Evolutionary conservation across 2,113 vertebrate species (phyloP), one percentile per base, ranked within the genome.

Genomic region (Azemiops feae): DNA sequence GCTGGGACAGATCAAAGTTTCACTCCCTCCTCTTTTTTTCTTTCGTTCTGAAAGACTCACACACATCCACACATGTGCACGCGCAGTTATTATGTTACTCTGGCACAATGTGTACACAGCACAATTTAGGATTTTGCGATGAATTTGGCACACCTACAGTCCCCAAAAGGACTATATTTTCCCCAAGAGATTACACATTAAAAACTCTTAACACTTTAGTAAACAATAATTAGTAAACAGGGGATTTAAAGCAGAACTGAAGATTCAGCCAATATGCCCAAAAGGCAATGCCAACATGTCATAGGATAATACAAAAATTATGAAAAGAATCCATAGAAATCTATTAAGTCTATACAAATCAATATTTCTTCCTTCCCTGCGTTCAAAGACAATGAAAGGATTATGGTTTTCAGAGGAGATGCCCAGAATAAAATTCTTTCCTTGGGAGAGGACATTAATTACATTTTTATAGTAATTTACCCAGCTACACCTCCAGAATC

Each of bases 191-290:
- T 96, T 94, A 39, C 94, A 95, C 93, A 96, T 97, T 94, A 89
- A 96, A 85, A 25, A 11, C 50, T 1, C 60, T 97, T 97, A 97
- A 97, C 97, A 94, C 96, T 91, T 96, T 92, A 22, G 0, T 89
- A 93, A 22, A 0, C 0, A 34, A 69, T 0, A 1, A 90, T 91
- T 20, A 0, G 0, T 43, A 12, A 34, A 34, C 4, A 18, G 7
- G 92, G 55, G 39, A 34, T 34, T 58, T 8, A 69, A 81, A 85
- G 27, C 14, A 54, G 47, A 30, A 43, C 4, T n/a, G 1, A 1
- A 25, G 0, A 0, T 0, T 0, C 18, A 34, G 0, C 0, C 0
- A 0, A 23, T 93, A 45, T 55, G 0, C 0, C 8, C 43, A 25
- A 89, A 1, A 45, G 7, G 27, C 3, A 47, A 60, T 47, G 39